A percentile compares a stretch with the other conserved stretches of the same genome.
Evolutionary conservation across 2,113 vertebrate genomes (phyloP).

Genomic region (Eublepharis macularius): DNA sequence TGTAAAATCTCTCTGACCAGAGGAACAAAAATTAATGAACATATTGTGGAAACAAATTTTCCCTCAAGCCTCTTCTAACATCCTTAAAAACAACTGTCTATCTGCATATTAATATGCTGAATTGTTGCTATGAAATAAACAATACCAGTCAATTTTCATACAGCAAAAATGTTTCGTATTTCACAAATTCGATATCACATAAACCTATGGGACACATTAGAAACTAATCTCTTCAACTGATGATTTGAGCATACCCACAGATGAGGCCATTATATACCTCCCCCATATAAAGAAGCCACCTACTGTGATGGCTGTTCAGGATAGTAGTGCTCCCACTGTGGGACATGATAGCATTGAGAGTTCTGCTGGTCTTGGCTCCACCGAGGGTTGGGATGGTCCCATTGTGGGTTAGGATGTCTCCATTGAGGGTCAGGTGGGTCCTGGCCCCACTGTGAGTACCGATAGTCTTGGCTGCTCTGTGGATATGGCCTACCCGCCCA

Average conservation of each 20-base stretch:
- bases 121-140: not conserved
- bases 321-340: not conserved
- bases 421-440: too few relatives aligned
- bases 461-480: not conserved
- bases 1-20: not conserved
- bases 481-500: not conserved
- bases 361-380: too few relatives aligned
- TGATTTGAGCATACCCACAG: too few relatives aligned
- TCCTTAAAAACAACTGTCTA: not conserved
- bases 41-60: not conserved
- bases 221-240: too few relatives aligned
- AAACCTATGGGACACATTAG: too few relatives aligned
- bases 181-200: not conserved
- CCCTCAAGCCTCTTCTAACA: not conserved
- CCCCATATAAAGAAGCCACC: not conserved
- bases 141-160: not conserved
- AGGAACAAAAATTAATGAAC: not conserved
- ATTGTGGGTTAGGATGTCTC: too few relatives aligned
- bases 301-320: not conserved
- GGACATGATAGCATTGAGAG: too few relatives aligned
- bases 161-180: not conserved
- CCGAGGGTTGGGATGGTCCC: too few relatives aligned
- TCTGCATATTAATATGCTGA: not conserved
- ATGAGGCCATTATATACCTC: too few relatives aligned
- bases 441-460: too few relatives aligned